Evolutionary conservation across 2,797 vertebrate genomes (phyloP), one percentile per base, ranked within the genome.

Genomic region (Serranus cabrilla): DNA sequence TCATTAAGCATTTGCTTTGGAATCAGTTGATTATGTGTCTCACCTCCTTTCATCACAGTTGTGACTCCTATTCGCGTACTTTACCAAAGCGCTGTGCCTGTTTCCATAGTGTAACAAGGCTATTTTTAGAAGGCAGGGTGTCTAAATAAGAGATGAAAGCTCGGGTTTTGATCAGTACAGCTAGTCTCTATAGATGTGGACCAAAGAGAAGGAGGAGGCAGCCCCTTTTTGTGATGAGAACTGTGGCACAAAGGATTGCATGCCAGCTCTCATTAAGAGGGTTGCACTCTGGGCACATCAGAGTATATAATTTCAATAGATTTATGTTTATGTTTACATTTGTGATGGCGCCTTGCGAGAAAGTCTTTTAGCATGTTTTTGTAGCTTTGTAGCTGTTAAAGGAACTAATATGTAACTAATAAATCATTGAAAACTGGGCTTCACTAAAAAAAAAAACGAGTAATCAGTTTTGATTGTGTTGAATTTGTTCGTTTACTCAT

Each of bases 131-230:
- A 66, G 40, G 50, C 31, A 78, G 61, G 10, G 60, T 73, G 54
- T 79, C 81, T 91, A 83, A 93, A 91, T 92, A 91, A 90, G 83
- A 87, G 71, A 93, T 89, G 87, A 90, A 88, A 82, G 76, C 77
- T n/a, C 16, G 17, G 63, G 60, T 82, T 86, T 88, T 88, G 79
- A 90, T 89, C 85, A 79, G 46, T 66, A 66, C 62, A 50, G 65
- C 52, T 76, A 63, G 63, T 75, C 89, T 86, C 81, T 45, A 52
- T 11, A 67, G 81, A 73, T 42, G 2, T 62, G 58, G 56, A 62
- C 73, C 65, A 69, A 78, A 78, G 81, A 74, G 52, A 67, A 71
- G 50, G 43, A 77, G 13, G 71, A 77, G 58, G 73, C 62, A 63
- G 54, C 16, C 18, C 58, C 47, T 75, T 78, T 78, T 78, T 52